Evolutionary conservation across 2,888 invertebrate genomes (phyloP).

Genomic region (Thymelicus acteon): DNA sequence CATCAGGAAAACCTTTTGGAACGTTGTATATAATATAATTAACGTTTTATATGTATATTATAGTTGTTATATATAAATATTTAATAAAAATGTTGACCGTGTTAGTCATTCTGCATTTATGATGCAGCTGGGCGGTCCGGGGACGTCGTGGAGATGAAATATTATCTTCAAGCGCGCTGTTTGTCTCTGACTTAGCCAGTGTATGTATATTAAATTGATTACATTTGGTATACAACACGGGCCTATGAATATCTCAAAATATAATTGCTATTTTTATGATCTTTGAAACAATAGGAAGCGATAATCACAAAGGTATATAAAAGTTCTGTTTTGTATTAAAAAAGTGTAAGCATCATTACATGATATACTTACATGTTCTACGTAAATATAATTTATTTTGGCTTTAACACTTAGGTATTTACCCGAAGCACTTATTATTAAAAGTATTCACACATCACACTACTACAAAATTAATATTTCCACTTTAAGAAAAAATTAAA

Average conservation of each 20-base stretch:
- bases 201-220: conserved; percentile 39
- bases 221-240: conserved; percentile 14
- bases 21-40: conserved; percentile 5
- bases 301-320: no score
- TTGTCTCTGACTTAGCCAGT: conserved; percentile 49
- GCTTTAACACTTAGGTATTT: no score
- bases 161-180: conserved; percentile 49
- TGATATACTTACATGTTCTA: no score
- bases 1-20: conserved; percentile 21
- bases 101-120: conserved; percentile 44
- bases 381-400: no score
- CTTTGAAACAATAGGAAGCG: neutral
- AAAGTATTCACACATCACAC: no score
- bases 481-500: no score
- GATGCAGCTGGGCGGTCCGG: conserved; percentile 47
- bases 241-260: conserved; percentile 12
- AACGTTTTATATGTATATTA: no score
- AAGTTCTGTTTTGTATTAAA: no score
- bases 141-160: conserved; percentile 52
- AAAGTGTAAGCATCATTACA: no score
- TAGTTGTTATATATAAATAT: conserved; percentile 20
- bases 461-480: no score
- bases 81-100: conserved; percentile 34
- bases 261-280: conserved; percentile 45
- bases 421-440: no score